phyloP scores from a whole-genome alignment of 2,113 vertebrate genomes.

The Furnarius figulus region DNA sequence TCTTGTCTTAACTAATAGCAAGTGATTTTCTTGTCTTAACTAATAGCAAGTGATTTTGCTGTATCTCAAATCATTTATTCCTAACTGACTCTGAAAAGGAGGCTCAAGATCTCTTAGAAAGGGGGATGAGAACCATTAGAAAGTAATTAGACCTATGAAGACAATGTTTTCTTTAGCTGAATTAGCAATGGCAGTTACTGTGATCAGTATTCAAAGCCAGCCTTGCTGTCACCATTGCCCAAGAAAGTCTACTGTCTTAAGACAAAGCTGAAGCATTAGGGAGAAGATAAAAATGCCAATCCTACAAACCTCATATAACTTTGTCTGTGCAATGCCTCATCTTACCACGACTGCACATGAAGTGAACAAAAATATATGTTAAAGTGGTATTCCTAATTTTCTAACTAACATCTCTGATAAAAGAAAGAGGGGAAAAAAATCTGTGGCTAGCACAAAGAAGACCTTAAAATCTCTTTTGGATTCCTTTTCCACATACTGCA shows the following conservation, averaged over 20 bases:
- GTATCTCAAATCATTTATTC: background rate
- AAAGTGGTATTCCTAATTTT: background rate
- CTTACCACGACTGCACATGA: background rate
- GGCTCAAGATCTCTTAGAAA: background rate
- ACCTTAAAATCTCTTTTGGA: slow-evolving; percentile 1
- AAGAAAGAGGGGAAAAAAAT: background rate
- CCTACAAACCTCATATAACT: background rate
- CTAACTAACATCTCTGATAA: background rate
- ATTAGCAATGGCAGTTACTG: background rate
- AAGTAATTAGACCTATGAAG: background rate
- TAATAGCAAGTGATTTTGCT: background rate
- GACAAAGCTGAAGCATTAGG: background rate
- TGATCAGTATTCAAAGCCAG: background rate
- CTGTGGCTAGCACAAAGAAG: background rate
- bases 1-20: background rate
- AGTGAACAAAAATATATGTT: background rate
- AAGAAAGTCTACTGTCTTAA: background rate
- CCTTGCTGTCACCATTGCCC: background rate
- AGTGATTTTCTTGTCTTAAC: background rate
- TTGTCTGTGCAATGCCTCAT: background rate
- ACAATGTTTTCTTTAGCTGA: background rate
- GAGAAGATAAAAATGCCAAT: background rate
- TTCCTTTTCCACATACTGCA: slow-evolving; percentile 24
- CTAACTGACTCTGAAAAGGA: background rate
- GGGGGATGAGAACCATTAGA: background rate